A percentile compares a stretch with the other conserved stretches of the same genome.
phyloP scores from a whole-genome alignment of 2,888 invertebrate species.

The Rhaphigaster nebulosa region DNA sequence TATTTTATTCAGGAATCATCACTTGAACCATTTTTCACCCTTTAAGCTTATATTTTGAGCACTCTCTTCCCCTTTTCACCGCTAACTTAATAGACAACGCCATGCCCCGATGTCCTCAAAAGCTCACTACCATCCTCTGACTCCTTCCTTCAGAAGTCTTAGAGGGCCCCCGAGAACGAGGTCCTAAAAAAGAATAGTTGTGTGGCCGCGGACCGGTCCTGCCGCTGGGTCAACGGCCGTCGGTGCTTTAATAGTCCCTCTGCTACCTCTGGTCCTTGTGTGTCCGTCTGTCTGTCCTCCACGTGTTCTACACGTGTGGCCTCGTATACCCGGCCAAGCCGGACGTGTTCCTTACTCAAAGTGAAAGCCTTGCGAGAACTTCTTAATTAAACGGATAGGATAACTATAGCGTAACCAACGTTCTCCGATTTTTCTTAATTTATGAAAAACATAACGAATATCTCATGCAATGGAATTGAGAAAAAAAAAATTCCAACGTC shows the following conservation, averaged over 20 bases:
- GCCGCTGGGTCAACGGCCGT: slow-evolving; percentile 42
- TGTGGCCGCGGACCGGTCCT: slow-evolving; percentile 46
- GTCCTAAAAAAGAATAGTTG: slow-evolving; percentile 49
- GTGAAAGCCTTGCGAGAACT: not conserved
- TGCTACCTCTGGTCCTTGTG: slow-evolving; percentile 35
- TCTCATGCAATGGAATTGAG: not conserved
- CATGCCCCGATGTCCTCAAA: not conserved
- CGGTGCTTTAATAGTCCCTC: slow-evolving; percentile 39
- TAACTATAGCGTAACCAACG: not conserved
- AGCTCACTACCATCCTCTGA: not conserved
- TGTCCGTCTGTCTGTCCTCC: slow-evolving; percentile 29
- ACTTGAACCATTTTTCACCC: not conserved
- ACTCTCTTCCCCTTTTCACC: not conserved
- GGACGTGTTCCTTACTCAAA: not conserved
- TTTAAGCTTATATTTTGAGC: not conserved
- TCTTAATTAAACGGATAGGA: not conserved
- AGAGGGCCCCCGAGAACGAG: slow-evolving; percentile 24
- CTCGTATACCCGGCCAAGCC: not conserved
- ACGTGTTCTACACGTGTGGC: slow-evolving; percentile 2
- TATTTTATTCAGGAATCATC: no score
- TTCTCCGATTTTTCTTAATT: not conserved
- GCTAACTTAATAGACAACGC: not conserved
- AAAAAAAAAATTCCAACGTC: not conserved
- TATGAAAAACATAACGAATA: not conserved
- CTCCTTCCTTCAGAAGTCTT: slow-evolving; percentile 8